Base-by-base conservation (phyloP, 2,113 vertebrate species). In the Oceanodroma tethys region DNA sequence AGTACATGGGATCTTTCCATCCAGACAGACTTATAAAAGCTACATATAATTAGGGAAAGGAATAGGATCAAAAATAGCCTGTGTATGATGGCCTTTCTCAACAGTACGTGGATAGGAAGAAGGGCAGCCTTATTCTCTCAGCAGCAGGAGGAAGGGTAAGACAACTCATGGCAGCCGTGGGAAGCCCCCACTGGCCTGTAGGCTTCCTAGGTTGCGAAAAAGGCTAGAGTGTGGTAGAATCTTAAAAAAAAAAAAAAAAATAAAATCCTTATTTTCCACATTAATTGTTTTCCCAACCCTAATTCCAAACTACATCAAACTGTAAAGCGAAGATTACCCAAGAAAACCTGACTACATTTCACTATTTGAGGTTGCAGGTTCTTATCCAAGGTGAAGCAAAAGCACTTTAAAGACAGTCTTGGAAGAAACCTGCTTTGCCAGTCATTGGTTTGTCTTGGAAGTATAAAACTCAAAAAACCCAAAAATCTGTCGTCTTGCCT, bases 41-140 rank as follows among this genome's bases (percentile, higher is more conserved):
- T 80, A 89, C 85, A 87, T 95, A 86, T 94, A 96, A 97, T 97
- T 97, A 96, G 52, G 92, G 93, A 76, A 91, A 88, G 87, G 50
- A 94, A 91, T 76, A 95, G n/a, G 26, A 91, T 82, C 65, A 91
- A 81, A 94, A 95, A 97, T 96, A 96, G 53, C 58, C 20, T 17
- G 18, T 43, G 34, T 85, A 80, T 1, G 38, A 68, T 75, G 73
- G 52, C 48, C 66, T 85, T 48, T 68, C 88, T 81, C 48, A 89
- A 60, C 12, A 29, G 79, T 75, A 56, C 7, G 55, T 9, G 58
- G 56, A 47, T 27, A 50, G n/a, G 36, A 85, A 82, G 58, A 63
- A 79, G 16, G 48, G 81, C 58, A 81, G 59, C 47, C 26, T 93
- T 47, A 66, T 42, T 94, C 42, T 78, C 65, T 48, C 3, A n/a